Conservation (phyloP, 2,113 vertebrate species). For the Malurus melanocephalus region DNA sequence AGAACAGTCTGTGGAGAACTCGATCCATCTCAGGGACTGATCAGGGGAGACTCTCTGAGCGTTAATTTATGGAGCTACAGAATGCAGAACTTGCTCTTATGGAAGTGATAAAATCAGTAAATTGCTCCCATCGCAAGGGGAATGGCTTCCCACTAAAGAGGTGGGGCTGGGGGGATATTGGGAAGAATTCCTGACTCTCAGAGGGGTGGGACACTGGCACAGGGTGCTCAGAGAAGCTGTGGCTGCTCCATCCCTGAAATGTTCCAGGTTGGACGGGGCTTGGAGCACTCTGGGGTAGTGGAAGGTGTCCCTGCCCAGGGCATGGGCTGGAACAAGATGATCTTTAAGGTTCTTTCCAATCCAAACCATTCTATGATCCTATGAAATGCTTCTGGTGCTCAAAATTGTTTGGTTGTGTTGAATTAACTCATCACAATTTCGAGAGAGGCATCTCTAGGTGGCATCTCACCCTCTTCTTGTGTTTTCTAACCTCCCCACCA, state of each 20-base stretch:
- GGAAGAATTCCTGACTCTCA: not conserved
- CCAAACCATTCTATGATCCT: not conserved
- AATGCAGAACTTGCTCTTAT: not conserved
- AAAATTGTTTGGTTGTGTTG: not conserved
- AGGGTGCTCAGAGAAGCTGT: not conserved
- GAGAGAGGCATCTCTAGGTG: not conserved
- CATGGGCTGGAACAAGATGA: not conserved
- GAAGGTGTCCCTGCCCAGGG: not conserved
- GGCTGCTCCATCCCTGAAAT: not conserved
- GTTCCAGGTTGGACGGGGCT: accelerated
- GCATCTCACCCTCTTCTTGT: not conserved
- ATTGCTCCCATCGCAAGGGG: not conserved
- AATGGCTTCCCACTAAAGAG: not conserved
- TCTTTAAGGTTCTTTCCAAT: not conserved
- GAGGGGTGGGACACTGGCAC: accelerated
- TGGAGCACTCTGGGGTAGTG: not conserved
- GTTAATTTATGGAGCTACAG: not conserved
- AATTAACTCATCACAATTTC: not conserved
- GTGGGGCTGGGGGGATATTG: not conserved
- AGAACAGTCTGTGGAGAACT: not conserved
- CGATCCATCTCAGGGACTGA: not conserved
- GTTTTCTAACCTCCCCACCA: not conserved
- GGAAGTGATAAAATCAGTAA: not conserved
- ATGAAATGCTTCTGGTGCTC: not conserved
- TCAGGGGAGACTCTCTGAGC: not conserved